Evolutionary conservation across 2,113 vertebrate species (phyloP).

Genomic region (Trinectes maculatus): DNA sequence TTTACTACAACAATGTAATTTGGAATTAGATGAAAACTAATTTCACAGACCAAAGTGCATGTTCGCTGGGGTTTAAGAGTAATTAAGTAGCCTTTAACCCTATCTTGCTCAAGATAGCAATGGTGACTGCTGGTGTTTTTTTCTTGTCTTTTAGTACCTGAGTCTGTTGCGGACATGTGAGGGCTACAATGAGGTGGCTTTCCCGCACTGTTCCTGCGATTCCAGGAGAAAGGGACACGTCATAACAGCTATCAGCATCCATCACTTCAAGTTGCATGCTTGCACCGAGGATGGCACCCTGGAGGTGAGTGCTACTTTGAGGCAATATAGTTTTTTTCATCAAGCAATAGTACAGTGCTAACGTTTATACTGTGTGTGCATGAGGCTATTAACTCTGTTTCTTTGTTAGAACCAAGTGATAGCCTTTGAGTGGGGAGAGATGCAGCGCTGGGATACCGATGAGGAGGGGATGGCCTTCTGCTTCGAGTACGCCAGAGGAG

Average conservation of each 20-base stretch:
- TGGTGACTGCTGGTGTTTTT: neutral
- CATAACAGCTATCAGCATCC: conserved; percentile 93
- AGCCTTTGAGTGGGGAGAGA: conserved; percentile 94
- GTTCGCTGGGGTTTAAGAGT: too few species aligned
- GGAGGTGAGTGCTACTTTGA: conserved; percentile 82
- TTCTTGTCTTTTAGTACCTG: conserved; percentile 84
- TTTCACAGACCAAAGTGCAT: neutral
- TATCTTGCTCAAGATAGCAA: neutral
- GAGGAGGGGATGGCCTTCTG: conserved; percentile 99
- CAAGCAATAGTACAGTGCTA: too few species aligned
- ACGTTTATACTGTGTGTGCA: neutral
- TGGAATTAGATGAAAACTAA: neutral
- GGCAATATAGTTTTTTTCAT: neutral
- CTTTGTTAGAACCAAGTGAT: conserved; percentile 93
- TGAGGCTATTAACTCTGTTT: neutral
- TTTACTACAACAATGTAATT: neutral
- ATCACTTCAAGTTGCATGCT: conserved; percentile 96
- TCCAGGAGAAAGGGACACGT: conserved; percentile 95
- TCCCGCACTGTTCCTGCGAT: conserved; percentile 97
- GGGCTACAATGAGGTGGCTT: conserved; percentile 95
- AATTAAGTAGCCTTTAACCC: too few species aligned
- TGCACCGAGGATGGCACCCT: conserved; percentile 95
- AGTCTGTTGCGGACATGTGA: conserved; percentile 93
- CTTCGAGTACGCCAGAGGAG: conserved; percentile 93
- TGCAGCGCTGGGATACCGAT: conserved; percentile 98